phyloP scores from a whole-genome alignment of 2,888 invertebrate genomes.

The Oscheius sp. region DNA sequence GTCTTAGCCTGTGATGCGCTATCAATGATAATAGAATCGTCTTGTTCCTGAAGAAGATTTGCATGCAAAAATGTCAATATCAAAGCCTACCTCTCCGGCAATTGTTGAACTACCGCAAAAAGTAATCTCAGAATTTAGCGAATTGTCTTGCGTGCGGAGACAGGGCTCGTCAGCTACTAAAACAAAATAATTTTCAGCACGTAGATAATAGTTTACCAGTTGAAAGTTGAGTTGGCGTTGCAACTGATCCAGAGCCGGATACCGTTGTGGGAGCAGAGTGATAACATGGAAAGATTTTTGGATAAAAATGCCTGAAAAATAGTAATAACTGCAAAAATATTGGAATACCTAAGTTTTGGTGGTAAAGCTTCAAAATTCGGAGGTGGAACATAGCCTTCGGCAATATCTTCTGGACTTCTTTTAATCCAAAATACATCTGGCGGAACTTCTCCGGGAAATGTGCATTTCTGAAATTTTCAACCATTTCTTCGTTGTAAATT shows the following conservation, averaged over 20 bases:
- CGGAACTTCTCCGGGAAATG: slow-evolving; percentile 64
- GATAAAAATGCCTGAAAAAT: slow-evolving; percentile 27
- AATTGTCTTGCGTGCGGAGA: background rate
- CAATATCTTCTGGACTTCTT: slow-evolving; percentile 47
- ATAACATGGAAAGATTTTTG: background rate
- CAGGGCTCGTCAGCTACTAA: background rate
- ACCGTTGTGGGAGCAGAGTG: too few species aligned
- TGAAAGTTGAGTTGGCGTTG: too few species aligned
- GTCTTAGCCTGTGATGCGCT: background rate
- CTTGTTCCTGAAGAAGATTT: background rate
- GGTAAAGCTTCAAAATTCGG: slow-evolving; percentile 58
- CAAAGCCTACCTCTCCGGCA: background rate
- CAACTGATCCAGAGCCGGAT: too few species aligned
- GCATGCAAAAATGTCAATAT: background rate
- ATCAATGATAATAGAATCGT: background rate
- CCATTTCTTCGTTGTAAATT: too few species aligned
- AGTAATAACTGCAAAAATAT: background rate
- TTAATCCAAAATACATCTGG: slow-evolving; percentile 58
- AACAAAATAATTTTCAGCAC: background rate
- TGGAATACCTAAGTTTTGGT: slow-evolving; percentile 34
- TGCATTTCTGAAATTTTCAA: slow-evolving; percentile 59
- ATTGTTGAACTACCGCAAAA: background rate
- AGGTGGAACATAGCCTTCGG: slow-evolving; percentile 48
- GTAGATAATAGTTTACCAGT: too few species aligned
- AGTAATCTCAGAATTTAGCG: background rate